phyloP scores from a whole-genome alignment of 2,888 invertebrate genomes.

The Lamellibrachia columna region DNA sequence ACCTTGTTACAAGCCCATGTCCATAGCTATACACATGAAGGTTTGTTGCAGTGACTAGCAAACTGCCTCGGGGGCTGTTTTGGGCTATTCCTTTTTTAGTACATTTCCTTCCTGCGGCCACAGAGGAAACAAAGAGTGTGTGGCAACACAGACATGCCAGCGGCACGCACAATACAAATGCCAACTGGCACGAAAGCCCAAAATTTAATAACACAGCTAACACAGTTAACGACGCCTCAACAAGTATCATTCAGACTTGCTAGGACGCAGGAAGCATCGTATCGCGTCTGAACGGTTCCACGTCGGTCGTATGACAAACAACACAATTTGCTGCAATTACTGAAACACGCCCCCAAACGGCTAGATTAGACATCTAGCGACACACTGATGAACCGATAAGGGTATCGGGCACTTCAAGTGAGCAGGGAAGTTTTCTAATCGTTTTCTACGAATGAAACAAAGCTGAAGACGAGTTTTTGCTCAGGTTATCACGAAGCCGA shows the following conservation, averaged over 20 bases:
- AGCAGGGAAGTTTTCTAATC: not conserved
- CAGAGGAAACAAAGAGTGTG: not conserved
- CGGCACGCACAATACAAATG: not conserved
- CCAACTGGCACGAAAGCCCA: not conserved
- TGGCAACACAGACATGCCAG: not conserved
- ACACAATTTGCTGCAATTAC: constrained; percentile 16
- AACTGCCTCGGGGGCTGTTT: not conserved
- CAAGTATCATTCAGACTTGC: not conserved
- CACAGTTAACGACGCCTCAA: not conserved
- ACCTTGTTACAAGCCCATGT: not conserved
- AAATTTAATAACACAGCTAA: not conserved
- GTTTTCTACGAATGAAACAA: not conserved
- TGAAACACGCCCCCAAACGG: not conserved
- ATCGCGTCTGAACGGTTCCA: not conserved
- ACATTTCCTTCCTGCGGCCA: not conserved
- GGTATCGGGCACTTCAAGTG: not conserved
- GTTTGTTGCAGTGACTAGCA: not conserved
- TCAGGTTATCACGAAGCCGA: not conserved
- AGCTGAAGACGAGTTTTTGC: not conserved
- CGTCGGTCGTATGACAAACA: not conserved
- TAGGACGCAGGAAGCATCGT: not conserved
- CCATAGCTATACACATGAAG: not conserved
- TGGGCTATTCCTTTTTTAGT: not conserved
- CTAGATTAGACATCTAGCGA: constrained; percentile 10
- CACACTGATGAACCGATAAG: not conserved